Evolutionary conservation across 2,113 vertebrate species (phyloP), one percentile per base, ranked within the genome.

Genomic region (Rhinoptilus africanus): DNA sequence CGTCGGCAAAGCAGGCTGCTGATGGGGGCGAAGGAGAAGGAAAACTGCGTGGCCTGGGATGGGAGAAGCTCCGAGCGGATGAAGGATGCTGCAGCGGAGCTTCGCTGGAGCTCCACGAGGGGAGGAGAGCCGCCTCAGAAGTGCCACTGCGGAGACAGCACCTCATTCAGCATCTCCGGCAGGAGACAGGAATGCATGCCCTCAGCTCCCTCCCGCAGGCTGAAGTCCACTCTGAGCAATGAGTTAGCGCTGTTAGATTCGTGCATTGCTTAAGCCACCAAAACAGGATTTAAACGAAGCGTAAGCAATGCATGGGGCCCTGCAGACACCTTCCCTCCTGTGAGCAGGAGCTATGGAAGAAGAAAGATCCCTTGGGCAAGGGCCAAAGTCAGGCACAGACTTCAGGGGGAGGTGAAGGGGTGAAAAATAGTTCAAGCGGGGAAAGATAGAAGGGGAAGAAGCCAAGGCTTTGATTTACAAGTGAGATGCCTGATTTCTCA

Each of bases 171-270:
- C 20, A 5, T 35, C 69, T 35, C 53, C 20, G n/a, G 20, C 21
- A 19, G 71, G 60, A 82, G 59, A 7, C 26, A 14, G 0, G 0
- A 37, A 26, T 11, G 3, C 1, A 0, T 5, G 15, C 0, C 15
- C 20, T 64, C 8, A 0, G 48, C 35, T 85, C 17, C 35, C 30
- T 37, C 7, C 1, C 0, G 2, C n/a, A n/a, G 76, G 21, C 9
- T 34, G 32, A 59, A 54, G 45, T 59, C 69, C 32, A 8, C 62
- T 22, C 45, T 43, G 48, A 82, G 67, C 32, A 21, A 8, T 11
- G 45, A 45, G 45, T 75, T 45, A 60, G 21, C 53, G 3, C 50
- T 21, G 0, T 69, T 23, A 53, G 48, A 47, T 57, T 32, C 8
- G 4, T 23, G 39, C 39, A 3, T n/a, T 26, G 32, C 82, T 87